Base-by-base conservation (phyloP, 2,113 vertebrate genomes). In the Naja naja region DNA sequence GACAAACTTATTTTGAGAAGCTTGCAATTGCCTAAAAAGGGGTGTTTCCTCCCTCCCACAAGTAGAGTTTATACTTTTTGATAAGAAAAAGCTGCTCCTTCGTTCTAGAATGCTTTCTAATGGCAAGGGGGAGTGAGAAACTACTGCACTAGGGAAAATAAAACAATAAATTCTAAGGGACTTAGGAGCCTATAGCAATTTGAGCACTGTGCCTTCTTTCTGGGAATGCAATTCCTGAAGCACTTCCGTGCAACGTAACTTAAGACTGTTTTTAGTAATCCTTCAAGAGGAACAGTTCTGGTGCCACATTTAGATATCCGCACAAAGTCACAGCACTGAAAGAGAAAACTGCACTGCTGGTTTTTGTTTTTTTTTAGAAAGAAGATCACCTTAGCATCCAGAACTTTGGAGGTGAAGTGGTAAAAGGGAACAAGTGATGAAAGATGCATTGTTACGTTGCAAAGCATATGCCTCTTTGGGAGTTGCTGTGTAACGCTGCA, bases 1-100 rank as follows among this genome's bases (percentile, higher is more conserved):
- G 1, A 91, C n/a, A 88, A 34, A 20, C 85, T 91, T 91, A 90
- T 5, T 69, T 7, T 27, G 11, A 92, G 52, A 90, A 1, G 5
- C 54, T 54, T 92, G 4, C 39, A 90, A 88, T 56, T 88, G 91
- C 85, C 92, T 93, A 93, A 94, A 92, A 10, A 12, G 1, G 4
- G 47, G 87, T 55, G 58, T 92, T 49, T 9, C 47, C 47, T 9
- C 47, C 47, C 47, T 9, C 47, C 47, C 8, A 49, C 25, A 39
- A 55, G 11, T 85, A 20, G 89, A 74, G 54, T 49, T 74, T 74
- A 54, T 85, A 12, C 90, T 91, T 52, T 47, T 9, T 14, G n/a
- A 34, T 27, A 89, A 64, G 47, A 86, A 64, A 90, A 95, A 45
- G 23, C 23, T 55, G 90, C 47, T 8, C 16, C 30, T n/a, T 91